Base-by-base conservation (phyloP, 2,797 vertebrate species). In the Rhabdophis nuchalis region DNA sequence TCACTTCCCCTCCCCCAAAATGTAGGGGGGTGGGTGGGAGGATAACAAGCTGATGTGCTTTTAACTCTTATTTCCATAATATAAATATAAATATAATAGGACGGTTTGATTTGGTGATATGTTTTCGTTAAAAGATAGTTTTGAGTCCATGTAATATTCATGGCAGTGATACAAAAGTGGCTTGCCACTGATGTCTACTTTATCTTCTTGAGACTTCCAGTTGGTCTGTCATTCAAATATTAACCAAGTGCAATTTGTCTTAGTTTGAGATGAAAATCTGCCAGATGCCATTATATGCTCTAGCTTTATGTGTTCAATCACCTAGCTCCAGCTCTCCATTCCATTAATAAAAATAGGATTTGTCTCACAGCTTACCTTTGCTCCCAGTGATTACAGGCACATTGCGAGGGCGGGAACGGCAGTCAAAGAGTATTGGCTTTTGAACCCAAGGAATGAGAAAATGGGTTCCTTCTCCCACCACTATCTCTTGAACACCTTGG, bases 401-500 rank as follows among this genome's bases (percentile, higher is more conserved):
- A 0, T 99, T 99, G 54, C 99, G 98, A 85, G 99, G 99, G 53
- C 98, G 98, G 58, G 99, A 99, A 90, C 99, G 98, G 92, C 99
- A 99, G 93, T 99, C 99, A 14, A 99, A 99, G 94, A 99, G 96
- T 91, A 99, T 98, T 3, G 99, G 99, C 85, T 98, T 99, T 97
- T 99, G 99, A 13, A 99, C 98, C 99, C 99, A 99, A 16, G 99
- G 99, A 96, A 99, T 99, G 87, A 99, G 97, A 91, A 99, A 99
- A 94, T 99, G 99, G 58, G 99, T 99, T 0, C 99, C 99, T 96
- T 99, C 99, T 4, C 98, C 98, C 4, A 98, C 98, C 86, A 99
- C 99, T 0, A 23, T 6, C 0, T 99, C 98, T 95, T 99, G 98
- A 2, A 99, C 98, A 0, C 99, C 99, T 0, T 98, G 97, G 96